Evolutionary conservation across 1,140 invertebrate genomes (phyloP).

Genomic region (Penaeus chinensis): DNA sequence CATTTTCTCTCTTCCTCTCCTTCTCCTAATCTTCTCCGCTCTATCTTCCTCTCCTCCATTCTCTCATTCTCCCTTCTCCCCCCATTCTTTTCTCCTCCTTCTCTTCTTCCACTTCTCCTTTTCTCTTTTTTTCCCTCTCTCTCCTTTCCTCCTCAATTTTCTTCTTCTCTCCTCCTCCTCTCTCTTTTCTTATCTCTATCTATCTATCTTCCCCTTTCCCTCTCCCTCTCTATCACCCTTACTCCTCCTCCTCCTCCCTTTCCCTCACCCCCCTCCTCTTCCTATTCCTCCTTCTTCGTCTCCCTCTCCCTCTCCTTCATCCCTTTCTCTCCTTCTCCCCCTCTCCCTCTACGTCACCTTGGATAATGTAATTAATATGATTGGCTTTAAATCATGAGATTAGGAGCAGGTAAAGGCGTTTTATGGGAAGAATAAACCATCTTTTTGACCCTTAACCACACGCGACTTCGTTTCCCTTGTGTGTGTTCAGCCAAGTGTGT

Average conservation of each 20-base stretch:
- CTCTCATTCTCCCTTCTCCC: neutral
- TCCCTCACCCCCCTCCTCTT: neutral
- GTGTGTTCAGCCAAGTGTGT: no score
- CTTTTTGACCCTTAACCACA: no score
- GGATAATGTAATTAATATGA: no score
- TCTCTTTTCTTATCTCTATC: neutral
- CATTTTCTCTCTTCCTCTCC: neutral
- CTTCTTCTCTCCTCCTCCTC: neutral
- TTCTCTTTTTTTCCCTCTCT: neutral
- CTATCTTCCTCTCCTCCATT: neutral
- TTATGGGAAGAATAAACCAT: no score
- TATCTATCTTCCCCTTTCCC: neutral
- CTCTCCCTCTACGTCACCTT: no score
- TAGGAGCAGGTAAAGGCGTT: no score
- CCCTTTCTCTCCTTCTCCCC: no score
- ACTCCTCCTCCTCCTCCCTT: neutral
- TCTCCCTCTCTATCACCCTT: neutral
- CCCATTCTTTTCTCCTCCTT: neutral
- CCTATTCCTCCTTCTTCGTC: neutral
- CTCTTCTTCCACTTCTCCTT: neutral
- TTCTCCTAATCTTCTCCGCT: neutral
- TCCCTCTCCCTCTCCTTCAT: neutral
- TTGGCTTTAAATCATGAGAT: no score
- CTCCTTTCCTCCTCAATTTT: no score
- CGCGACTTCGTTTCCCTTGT: no score